Percentiles rank a stretch among this genome's conserved stretches.
phyloP scores from a whole-genome alignment of 2,888 invertebrate species.

The Himalopsyche kuldschensis region DNA sequence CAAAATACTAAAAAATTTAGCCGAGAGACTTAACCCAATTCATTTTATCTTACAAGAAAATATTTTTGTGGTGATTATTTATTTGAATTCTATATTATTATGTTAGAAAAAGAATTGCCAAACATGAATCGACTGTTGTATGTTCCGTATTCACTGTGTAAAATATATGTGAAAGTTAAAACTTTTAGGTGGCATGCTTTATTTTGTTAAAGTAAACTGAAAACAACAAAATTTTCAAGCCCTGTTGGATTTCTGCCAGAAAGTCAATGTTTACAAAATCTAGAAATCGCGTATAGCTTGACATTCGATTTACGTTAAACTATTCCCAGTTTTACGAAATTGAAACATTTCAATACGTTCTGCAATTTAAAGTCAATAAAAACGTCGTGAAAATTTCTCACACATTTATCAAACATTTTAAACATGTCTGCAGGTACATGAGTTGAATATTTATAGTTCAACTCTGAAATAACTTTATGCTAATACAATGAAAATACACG shows the following conservation, averaged over 20 bases:
- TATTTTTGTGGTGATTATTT: too few species aligned
- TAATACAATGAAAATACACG: slow-evolving; percentile 2
- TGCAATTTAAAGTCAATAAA: slow-evolving; percentile 27
- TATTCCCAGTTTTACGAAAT: background rate
- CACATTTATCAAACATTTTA: slow-evolving; percentile 17
- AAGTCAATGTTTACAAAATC: background rate
- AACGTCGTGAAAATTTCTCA: slow-evolving; percentile 22
- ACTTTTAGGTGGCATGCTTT: background rate
- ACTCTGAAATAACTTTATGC: slow-evolving; percentile 1
- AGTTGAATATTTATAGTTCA: slow-evolving; percentile 12
- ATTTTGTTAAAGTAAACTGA: background rate
- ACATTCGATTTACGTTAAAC: slow-evolving; percentile 1
- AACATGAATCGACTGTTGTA: too few species aligned
- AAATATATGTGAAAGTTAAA: background rate
- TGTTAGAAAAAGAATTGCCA: too few species aligned
- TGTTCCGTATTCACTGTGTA: too few species aligned
- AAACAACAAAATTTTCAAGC: background rate
- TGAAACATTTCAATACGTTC: slow-evolving; percentile 19
- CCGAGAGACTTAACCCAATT: too few species aligned
- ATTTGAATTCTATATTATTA: too few species aligned
- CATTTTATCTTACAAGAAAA: too few species aligned
- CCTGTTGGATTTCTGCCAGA: background rate
- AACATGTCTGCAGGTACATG: slow-evolving; percentile 3
- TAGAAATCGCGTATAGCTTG: background rate
- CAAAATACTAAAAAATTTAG: too few species aligned